These are phyloP conservation scores for Bambusicola thoracicus DNA, from an alignment of 2,113 vertebrate species.

Conservation along the genomic window DNA sequence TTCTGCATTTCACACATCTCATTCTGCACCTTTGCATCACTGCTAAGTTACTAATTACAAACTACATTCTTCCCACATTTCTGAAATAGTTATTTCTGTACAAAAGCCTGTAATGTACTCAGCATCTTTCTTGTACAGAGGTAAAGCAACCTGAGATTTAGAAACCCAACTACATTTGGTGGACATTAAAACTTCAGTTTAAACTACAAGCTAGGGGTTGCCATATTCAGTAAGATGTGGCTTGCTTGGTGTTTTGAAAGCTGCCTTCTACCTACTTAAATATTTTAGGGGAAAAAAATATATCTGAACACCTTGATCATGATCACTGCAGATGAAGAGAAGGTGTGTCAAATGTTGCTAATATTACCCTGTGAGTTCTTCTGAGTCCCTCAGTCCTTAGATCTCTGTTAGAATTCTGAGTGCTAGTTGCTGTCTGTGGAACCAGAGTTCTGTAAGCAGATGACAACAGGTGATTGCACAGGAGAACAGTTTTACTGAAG, in stretches of 20 bases:
- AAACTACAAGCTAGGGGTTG: not conserved
- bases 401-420: not conserved
- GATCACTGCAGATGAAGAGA: not conserved
- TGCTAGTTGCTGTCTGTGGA: not conserved
- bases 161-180: not conserved
- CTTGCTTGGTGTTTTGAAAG: not conserved
- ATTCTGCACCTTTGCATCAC: not conserved
- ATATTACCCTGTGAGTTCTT: not conserved
- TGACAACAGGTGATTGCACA: fast-evolving
- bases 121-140: not conserved
- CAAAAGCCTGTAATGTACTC: not conserved
- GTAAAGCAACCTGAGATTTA: not conserved
- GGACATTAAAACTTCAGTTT: not conserved
- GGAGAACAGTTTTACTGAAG: fast-evolving
- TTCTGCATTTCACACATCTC: not conserved
- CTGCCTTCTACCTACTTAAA: not conserved
- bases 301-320: not conserved
- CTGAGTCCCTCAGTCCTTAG: not conserved
- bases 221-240: not conserved
- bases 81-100: not conserved
- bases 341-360: not conserved
- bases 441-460: not conserved
- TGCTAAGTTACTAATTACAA: not conserved
- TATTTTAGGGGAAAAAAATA: not conserved
- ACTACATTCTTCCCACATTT: not conserved